These are phyloP conservation scores for Thysanoteuthis rhombus DNA, from an alignment of 2,888 invertebrate genomes.

Conservation along the genomic window DNA sequence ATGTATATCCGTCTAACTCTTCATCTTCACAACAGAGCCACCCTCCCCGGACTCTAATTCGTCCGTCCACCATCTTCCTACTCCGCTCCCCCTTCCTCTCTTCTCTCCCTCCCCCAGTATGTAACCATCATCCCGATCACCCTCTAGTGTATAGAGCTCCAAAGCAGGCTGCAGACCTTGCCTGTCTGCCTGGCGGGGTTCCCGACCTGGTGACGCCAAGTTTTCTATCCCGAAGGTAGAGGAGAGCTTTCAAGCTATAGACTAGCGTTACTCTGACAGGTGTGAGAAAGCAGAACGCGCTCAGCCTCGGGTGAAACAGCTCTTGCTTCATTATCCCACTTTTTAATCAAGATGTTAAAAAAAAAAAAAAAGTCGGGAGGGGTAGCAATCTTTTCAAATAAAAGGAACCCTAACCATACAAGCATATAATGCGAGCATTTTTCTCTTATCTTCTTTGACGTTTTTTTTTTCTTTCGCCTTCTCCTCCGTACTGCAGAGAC, in stretches of 20 bases:
- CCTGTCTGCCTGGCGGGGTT: conserved; percentile 26
- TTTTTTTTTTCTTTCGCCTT: not conserved
- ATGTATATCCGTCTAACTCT: not conserved
- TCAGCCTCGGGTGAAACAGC: not conserved
- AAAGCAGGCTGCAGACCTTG: not conserved
- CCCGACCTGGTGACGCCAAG: conserved; percentile 27
- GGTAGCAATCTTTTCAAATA: not conserved
- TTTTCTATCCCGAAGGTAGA: not conserved
- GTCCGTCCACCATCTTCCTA: not conserved
- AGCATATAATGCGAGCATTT: not conserved
- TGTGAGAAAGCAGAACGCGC: conserved; percentile 19
- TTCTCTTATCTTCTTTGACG: not conserved
- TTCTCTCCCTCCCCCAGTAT: not conserved
- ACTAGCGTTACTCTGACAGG: conserved; percentile 22
- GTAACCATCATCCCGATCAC: not conserved
- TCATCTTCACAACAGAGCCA: not conserved
- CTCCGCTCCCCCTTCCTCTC: not conserved
- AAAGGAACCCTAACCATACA: not conserved
- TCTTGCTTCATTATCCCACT: conserved; percentile 24
- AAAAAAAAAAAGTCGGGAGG: not conserved
- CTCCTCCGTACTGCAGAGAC: not conserved
- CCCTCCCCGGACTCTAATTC: not conserved
- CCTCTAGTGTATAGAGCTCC: not conserved
- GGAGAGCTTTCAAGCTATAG: conserved; percentile 20
- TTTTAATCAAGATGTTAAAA: conserved; percentile 26